A percentile compares a stretch with the other conserved stretches of the same genome.
Conservation (phyloP, 2,797 vertebrate species). For the Selene dorsalis region DNA sequence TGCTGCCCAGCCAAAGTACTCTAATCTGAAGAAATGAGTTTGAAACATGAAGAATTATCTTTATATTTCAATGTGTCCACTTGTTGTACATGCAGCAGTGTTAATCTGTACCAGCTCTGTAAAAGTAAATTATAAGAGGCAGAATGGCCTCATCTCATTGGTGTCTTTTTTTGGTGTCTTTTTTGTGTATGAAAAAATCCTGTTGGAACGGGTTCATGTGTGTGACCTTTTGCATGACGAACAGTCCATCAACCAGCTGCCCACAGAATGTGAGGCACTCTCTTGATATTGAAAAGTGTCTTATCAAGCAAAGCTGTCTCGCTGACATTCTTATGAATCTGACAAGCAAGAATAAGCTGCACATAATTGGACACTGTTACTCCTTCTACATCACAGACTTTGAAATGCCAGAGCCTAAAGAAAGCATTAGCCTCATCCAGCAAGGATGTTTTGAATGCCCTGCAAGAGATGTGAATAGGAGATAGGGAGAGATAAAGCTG, state of each 20-base stretch:
- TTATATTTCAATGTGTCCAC: neutral
- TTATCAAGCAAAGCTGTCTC: conserved; percentile 75
- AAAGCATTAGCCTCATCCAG: conserved; percentile 73
- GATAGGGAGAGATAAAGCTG: conserved; percentile 76
- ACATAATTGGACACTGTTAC: conserved; percentile 79
- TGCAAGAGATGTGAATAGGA: conserved; percentile 71
- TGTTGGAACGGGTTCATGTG: conserved; percentile 75
- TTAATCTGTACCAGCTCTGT: conserved; percentile 36
- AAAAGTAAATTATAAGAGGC: conserved; percentile 31
- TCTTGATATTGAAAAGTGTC: conserved; percentile 71
- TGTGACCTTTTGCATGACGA: conserved; percentile 82
- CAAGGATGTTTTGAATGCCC: conserved; percentile 74
- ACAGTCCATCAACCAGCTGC: conserved; percentile 69
- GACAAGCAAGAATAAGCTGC: conserved; percentile 73
- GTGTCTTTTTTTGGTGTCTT: too few species aligned
- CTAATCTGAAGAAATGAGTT: neutral
- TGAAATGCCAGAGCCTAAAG: conserved; percentile 79
- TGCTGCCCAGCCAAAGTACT: neutral
- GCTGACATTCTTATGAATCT: conserved; percentile 67
- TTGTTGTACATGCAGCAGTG: conserved; percentile 18
- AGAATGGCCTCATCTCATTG: conserved; percentile 54
- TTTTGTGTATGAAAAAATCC: conserved; percentile 61
- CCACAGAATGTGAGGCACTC: conserved; percentile 70
- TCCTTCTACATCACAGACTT: conserved; percentile 54
- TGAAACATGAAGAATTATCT: conserved; percentile 14